A percentile compares a stretch with the other conserved stretches of the same genome.
Evolutionary conservation across 30 jellyfish, hydroid and myxozoan species (phyloP).

Genomic region (Aurelia aurita complex sp. Pacific): DNA sequence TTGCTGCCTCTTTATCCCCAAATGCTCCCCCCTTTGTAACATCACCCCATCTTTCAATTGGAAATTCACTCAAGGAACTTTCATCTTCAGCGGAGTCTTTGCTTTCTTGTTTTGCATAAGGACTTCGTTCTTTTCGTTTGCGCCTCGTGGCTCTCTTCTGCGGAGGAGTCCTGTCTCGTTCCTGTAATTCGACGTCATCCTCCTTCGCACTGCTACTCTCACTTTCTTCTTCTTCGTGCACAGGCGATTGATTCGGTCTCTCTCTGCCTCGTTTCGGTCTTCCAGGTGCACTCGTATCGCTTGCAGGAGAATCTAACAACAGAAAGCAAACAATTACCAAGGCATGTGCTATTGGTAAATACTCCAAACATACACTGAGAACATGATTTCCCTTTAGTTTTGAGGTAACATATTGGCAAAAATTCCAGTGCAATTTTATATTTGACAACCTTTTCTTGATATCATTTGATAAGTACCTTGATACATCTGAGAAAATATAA

Average conservation of each 20-base stretch:
- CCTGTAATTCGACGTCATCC: constrained; percentile 61
- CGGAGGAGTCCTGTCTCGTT: constrained; percentile 57
- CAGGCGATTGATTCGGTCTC: constrained; percentile 46
- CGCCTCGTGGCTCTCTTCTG: constrained; percentile 58
- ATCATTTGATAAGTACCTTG: no score
- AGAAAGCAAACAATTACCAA: background rate
- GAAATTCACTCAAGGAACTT: constrained; percentile 33
- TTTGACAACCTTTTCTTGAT: no score
- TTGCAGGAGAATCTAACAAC: constrained; percentile 52
- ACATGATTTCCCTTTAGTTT: no score
- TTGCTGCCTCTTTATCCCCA: constrained; percentile 4
- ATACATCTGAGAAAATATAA: no score
- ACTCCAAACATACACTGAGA: no score
- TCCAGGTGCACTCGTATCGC: constrained; percentile 45
- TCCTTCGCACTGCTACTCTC: constrained; percentile 78
- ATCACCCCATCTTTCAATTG: constrained; percentile 46
- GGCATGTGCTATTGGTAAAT: no score
- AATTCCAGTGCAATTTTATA: no score
- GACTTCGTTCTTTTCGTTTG: constrained; percentile 54
- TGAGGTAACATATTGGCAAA: no score
- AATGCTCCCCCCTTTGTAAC: constrained; percentile 12
- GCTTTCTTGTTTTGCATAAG: constrained; percentile 44
- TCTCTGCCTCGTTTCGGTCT: constrained; percentile 45
- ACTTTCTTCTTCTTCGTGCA: constrained; percentile 54
- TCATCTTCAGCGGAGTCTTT: constrained; percentile 74